Evolutionary conservation across 2,113 vertebrate genomes (phyloP), one percentile per base, ranked within the genome.

Genomic region (Odontesthes bonariensis): DNA sequence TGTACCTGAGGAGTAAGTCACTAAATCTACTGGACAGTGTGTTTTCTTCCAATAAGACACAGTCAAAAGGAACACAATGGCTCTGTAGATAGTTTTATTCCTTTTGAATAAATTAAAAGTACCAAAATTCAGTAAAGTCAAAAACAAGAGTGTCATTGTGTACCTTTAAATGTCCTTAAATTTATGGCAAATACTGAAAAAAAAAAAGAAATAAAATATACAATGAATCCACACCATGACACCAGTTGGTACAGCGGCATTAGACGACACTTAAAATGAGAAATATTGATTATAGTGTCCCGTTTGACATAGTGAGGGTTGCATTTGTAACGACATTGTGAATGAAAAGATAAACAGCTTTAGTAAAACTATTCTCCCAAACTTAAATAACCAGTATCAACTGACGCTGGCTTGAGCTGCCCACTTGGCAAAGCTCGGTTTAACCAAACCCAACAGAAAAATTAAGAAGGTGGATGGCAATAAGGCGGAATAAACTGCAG

Each of bases 51-150:
- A 6, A 9, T n/a, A 14, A 22, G 9, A 46, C 7, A 13, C 2
- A 2, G 53, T 19, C 51, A 42, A 53, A 32, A 65, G 9, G 17
- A 44, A 62, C 35, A 72, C 65, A 47, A 33, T 42, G 53, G 32
- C 20, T 82, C 84, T 81, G 60, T 70, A 84, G 68, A 75, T 71
- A 57, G 69, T 83, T 94, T 95, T 95, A 94, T 93, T 95, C 77
- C 84, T 44, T 85, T 93, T 92, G 90, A 95, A 95, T 94, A 95
- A 95, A 92, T 95, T 92, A 95, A 88, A 91, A 92, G 89, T 91
- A 91, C 88, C 85, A 89, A 87, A 78, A 80, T 65, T 76, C 49
- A 1, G 61, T 78, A 77, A 82, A 60, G 73, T 75, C 66, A 75
- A 89, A 91, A 88, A 80, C 61, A 75, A 82, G 69, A 80, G 73